Evolutionary conservation across 2,113 vertebrate species (phyloP).

Genomic region (Tringa solitaria): DNA sequence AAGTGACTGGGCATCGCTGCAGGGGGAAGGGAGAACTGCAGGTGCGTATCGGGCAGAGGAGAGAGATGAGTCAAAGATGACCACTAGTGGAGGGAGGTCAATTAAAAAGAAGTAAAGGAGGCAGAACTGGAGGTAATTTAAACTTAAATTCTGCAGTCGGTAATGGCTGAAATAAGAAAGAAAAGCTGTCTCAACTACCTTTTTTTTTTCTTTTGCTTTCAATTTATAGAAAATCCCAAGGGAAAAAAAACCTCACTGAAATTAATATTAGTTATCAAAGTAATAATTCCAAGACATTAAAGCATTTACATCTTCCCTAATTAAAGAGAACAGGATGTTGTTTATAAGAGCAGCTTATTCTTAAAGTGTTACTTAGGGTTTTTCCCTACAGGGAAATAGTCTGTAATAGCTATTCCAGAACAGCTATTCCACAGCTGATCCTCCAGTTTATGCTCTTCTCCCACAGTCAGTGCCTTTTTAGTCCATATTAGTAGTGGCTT

Average conservation of each 20-base stretch:
- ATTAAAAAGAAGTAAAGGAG: slow-evolving; percentile 9
- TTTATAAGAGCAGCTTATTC: neutral
- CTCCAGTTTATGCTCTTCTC: neutral
- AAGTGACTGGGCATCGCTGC: neutral
- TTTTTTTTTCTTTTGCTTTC: neutral
- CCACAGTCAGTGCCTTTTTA: neutral
- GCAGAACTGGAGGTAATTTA: slow-evolving; percentile 5
- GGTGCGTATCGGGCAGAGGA: neutral
- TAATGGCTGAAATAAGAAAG: slow-evolving; percentile 12
- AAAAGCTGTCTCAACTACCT: neutral
- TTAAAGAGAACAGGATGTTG: neutral
- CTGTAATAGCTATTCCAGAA: neutral
- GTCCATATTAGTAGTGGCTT: neutral
- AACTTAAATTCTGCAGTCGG: slow-evolving; percentile 26
- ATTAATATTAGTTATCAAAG: neutral
- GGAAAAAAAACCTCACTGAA: neutral
- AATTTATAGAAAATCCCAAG: slow-evolving; percentile 12
- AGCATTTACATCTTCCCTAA: slow-evolving; percentile 4
- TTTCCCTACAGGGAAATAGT: slow-evolving; percentile 4
- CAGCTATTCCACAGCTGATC: neutral
- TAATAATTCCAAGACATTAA: neutral
- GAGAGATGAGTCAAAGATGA: slow-evolving; percentile 38
- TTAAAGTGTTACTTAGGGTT: neutral
- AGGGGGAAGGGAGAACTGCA: slow-evolving; percentile 39
- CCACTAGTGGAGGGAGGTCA: slow-evolving; percentile 3